These are phyloP conservation scores for Keiferia lycopersicella DNA, from an alignment of 2,888 invertebrate genomes.

Conservation along the genomic window DNA sequence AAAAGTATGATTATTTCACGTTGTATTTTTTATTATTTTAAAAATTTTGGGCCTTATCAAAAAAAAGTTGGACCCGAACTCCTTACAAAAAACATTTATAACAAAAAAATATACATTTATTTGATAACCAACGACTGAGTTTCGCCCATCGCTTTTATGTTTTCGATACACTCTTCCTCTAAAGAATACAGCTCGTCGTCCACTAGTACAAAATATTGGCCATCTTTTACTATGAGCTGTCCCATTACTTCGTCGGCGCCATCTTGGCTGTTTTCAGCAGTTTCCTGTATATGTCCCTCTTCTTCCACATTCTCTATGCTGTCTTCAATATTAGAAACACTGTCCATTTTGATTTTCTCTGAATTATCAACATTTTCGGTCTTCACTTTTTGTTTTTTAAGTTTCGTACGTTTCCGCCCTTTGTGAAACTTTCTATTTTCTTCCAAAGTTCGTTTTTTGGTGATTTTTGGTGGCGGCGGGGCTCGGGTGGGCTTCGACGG, in stretches of 20 bases:
- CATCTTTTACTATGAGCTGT: conserved; percentile 13
- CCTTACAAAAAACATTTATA: too few species aligned
- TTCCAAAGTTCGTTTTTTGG: neutral
- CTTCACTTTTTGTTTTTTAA: neutral
- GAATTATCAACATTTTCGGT: neutral
- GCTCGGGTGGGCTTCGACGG: neutral
- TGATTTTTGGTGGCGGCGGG: neutral
- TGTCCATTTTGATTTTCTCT: too few species aligned
- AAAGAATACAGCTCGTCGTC: neutral
- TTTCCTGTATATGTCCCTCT: too few species aligned
- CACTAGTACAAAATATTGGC: neutral
- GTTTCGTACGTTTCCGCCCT: too few species aligned
- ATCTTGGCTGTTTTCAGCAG: too few species aligned
- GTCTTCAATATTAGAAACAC: too few species aligned
- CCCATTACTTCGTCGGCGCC: conserved; percentile 15
- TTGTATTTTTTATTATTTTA: too few species aligned
- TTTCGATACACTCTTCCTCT: neutral
- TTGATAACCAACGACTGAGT: neutral
- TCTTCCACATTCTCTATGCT: too few species aligned
- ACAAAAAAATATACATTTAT: neutral
- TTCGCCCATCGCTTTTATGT: neutral
- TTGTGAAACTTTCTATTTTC: neutral
- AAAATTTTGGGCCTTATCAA: too few species aligned
- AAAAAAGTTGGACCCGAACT: too few species aligned
- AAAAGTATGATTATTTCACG: too few species aligned